These are phyloP conservation scores for Drosophila sp. DNA, from an alignment of 1,140 invertebrate species.

Conservation along the genomic window DNA sequence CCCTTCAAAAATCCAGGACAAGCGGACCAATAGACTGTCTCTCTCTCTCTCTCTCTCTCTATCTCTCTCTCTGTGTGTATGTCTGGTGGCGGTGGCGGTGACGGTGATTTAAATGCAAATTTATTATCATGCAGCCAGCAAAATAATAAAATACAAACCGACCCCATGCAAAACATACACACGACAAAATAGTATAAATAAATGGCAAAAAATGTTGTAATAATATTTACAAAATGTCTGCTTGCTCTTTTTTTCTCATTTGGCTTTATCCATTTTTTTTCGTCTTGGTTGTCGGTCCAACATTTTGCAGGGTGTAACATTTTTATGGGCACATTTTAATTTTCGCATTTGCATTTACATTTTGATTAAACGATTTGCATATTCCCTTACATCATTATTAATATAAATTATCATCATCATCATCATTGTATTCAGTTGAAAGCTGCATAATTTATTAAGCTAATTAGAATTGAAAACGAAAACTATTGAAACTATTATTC, in stretches of 20 bases:
- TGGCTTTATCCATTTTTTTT: constrained; percentile 15
- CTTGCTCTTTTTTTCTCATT: constrained; percentile 37
- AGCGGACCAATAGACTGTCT: constrained; percentile 31
- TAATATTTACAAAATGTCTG: constrained; percentile 83
- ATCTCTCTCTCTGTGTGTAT: too few species aligned
- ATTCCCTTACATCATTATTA: constrained; percentile 24
- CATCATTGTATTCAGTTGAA: background rate
- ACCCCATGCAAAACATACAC: constrained; percentile 29
- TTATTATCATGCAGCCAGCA: constrained; percentile 77
- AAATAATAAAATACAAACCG: constrained; percentile 63
- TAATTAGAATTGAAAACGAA: background rate
- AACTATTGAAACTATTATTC: too few species aligned
- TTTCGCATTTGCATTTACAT: constrained; percentile 77
- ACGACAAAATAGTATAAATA: constrained; percentile 45
- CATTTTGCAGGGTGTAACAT: constrained; percentile 41
- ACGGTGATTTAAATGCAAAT: constrained; percentile 83
- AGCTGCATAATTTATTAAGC: too few species aligned
- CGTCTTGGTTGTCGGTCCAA: too few species aligned
- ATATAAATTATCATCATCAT: background rate
- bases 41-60: too few species aligned
- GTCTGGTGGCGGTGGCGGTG: constrained; percentile 26
- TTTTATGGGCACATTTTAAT: constrained; percentile 77
- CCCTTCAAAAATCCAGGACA: constrained; percentile 31
- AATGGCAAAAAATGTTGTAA: constrained; percentile 66
- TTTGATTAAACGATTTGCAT: constrained; percentile 80